A percentile compares a stretch with the other conserved stretches of the same genome.
Evolutionary conservation across 2,113 vertebrate genomes (phyloP).

Genomic region (Kryptolebias marmoratus): DNA sequence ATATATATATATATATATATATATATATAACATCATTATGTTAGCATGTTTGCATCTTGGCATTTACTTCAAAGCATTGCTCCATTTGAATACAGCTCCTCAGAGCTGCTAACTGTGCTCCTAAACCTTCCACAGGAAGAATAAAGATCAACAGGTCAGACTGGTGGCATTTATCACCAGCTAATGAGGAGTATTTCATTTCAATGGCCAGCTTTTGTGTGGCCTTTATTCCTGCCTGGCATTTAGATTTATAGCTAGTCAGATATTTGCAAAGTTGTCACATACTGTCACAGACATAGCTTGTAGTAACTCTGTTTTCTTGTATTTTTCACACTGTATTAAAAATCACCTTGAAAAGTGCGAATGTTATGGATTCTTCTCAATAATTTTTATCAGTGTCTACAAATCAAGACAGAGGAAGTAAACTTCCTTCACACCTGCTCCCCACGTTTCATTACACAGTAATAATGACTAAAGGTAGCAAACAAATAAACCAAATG

Average conservation of each 20-base stretch:
- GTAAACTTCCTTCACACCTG: conserved; percentile 13
- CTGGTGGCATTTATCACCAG: conserved; percentile 51
- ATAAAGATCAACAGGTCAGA: conserved; percentile 37
- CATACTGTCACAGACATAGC: background rate
- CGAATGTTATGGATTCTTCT: background rate
- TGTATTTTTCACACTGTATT: conserved; percentile 25
- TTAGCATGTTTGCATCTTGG: background rate
- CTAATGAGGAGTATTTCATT: conserved; percentile 48
- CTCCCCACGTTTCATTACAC: conserved; percentile 16
- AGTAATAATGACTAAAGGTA: conserved; percentile 33
- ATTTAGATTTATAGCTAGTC: conserved; percentile 52
- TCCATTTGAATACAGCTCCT: background rate
- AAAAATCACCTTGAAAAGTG: conserved; percentile 18
- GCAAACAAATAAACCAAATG: conserved; percentile 24
- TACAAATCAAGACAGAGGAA: conserved; percentile 10
- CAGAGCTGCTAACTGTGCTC: background rate
- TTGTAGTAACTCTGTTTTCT: conserved; percentile 10
- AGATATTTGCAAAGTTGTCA: conserved; percentile 59
- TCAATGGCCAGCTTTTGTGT: conserved; percentile 41
- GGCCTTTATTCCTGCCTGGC: conserved; percentile 45
- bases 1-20: too few species aligned
- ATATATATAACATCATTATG: too few species aligned
- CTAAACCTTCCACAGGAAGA: conserved; percentile 23
- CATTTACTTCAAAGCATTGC: conserved; percentile 6
- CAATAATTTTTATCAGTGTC: conserved; percentile 8